phyloP scores from a whole-genome alignment of 2,797 vertebrate species.

The Garrulus glandarius region DNA sequence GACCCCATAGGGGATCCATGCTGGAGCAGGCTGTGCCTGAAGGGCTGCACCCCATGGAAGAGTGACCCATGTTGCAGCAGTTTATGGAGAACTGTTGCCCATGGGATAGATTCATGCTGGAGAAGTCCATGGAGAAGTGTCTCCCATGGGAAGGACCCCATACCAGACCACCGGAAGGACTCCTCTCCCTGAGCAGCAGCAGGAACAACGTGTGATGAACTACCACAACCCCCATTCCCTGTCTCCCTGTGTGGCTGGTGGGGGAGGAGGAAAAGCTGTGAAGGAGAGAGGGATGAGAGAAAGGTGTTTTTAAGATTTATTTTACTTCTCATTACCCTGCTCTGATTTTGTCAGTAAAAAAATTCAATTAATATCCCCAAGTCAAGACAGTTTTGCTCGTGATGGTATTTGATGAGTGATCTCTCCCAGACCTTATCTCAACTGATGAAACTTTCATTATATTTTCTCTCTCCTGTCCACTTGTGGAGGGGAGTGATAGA shows the following conservation, averaged over 20 bases:
- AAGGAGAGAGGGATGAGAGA: not conserved
- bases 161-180: not conserved
- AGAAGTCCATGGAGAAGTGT: not conserved
- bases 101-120: accelerated
- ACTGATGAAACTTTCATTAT: not conserved
- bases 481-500: not conserved
- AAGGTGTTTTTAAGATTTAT: not conserved
- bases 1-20: not conserved
- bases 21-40: not conserved
- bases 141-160: not conserved
- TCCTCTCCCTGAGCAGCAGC: not conserved
- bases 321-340: not conserved
- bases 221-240: not conserved
- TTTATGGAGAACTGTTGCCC: not conserved
- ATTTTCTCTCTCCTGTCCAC: not conserved
- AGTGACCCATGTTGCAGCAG: not conserved
- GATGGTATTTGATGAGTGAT: not conserved
- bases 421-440: not conserved
- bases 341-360: not conserved
- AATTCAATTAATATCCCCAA: not conserved
- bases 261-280: not conserved
- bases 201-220: not conserved
- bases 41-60: not conserved
- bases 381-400: not conserved
- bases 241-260: not conserved